These are phyloP conservation scores for Trissolcus japonicus DNA, from an alignment of 2,888 invertebrate genomes.

Conservation along the genomic window DNA sequence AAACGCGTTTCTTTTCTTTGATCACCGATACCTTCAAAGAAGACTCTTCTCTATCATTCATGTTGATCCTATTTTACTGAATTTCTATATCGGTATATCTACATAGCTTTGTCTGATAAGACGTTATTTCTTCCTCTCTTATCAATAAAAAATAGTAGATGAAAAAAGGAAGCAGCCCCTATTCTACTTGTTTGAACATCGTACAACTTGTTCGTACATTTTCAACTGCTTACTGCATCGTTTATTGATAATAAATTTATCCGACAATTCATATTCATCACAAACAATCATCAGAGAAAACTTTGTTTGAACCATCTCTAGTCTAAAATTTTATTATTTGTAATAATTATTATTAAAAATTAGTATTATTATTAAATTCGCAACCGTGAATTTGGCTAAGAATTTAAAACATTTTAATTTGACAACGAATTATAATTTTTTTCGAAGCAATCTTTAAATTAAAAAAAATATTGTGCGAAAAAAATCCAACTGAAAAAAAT, in stretches of 20 bases:
- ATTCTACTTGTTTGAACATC: conserved; percentile 19
- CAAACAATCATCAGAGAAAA: neutral
- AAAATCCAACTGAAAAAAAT: too few relatives aligned
- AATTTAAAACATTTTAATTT: neutral
- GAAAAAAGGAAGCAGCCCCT: conserved; percentile 8
- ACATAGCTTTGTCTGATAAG: conserved; percentile 54
- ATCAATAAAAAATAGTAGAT: conserved; percentile 44
- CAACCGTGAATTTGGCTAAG: too few relatives aligned
- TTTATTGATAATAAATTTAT: neutral
- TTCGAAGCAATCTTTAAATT: neutral
- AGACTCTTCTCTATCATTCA: conserved; percentile 65
- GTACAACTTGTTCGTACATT: conserved; percentile 10
- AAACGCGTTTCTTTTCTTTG: conserved; percentile 60
- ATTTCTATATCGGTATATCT: conserved; percentile 71
- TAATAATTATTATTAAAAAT: too few relatives aligned
- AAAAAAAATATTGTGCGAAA: too few relatives aligned
- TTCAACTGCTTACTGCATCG: conserved; percentile 13
- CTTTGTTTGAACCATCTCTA: neutral
- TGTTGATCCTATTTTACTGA: conserved; percentile 72
- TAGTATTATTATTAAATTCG: too few relatives aligned
- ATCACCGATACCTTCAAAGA: conserved; percentile 68
- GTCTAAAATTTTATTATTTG: neutral
- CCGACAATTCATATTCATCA: neutral
- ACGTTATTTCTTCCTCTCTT: conserved; percentile 42
- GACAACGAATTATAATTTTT: neutral